phyloP scores from a whole-genome alignment of 2,888 invertebrate species.

The Therioaphis trifolii region DNA sequence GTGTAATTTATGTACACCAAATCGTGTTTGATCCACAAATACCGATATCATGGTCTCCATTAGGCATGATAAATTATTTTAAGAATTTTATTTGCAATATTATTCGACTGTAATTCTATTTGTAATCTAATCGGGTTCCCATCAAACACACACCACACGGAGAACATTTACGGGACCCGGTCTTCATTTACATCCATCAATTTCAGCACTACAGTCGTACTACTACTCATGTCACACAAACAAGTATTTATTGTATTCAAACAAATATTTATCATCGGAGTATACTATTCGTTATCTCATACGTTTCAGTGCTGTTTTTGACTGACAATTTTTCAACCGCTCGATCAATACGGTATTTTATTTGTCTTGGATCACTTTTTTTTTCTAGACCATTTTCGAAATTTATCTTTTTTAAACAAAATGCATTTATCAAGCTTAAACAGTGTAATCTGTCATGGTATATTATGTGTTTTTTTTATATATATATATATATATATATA shows the following conservation, averaged over 20 bases:
- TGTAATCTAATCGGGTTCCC: conserved; percentile 13
- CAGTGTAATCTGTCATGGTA: too few relatives aligned
- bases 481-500: too few relatives aligned
- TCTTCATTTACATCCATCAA: conserved; percentile 42
- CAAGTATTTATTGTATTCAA: too few relatives aligned
- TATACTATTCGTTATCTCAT: conserved; percentile 37
- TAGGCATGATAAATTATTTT: background rate
- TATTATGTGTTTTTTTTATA: background rate
- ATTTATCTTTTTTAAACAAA: background rate
- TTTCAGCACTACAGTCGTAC: conserved; percentile 38
- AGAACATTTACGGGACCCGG: background rate
- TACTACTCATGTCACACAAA: conserved; percentile 27
- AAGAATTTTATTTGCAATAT: background rate
- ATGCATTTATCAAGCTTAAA: background rate
- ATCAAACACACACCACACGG: conserved; percentile 20
- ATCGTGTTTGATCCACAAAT: too few relatives aligned
- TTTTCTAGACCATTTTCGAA: background rate
- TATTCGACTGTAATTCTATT: conserved; percentile 9
- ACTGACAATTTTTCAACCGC: conserved; percentile 46
- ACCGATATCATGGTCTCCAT: too few relatives aligned
- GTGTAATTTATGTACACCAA: too few relatives aligned
- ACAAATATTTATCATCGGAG: conserved; percentile 47
- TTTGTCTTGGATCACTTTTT: background rate
- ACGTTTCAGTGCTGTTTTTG: conserved; percentile 35
- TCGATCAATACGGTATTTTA: conserved; percentile 19